phyloP scores from a whole-genome alignment of 2,888 invertebrate species.

The Lagria hirta region DNA sequence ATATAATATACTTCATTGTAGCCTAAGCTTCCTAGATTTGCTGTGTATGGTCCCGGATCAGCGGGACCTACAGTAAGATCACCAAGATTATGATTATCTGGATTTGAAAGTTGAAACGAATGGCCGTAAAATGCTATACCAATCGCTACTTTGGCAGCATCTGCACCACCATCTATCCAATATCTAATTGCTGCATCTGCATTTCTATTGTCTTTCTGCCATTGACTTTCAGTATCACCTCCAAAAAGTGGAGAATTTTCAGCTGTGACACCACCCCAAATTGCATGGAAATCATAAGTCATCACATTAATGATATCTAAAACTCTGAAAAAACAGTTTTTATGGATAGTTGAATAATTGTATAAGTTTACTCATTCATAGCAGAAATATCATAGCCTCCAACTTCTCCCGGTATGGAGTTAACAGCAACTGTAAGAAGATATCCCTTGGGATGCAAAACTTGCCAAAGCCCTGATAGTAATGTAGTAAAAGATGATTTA shows the following conservation, averaged over 20 bases:
- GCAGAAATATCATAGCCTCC: slow-evolving; percentile 61
- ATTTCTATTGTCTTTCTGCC: slow-evolving; percentile 23
- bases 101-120: slow-evolving; percentile 14
- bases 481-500: slow-evolving; percentile 17
- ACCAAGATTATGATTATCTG: slow-evolving; percentile 13
- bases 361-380: slow-evolving; percentile 53
- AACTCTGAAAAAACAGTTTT: slow-evolving; percentile 21
- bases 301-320: slow-evolving; percentile 22
- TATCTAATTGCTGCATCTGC: slow-evolving; percentile 22
- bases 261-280: slow-evolving; percentile 20
- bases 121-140: slow-evolving; percentile 25
- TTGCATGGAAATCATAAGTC: slow-evolving; percentile 22
- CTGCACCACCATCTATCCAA: slow-evolving; percentile 23
- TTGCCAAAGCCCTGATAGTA: slow-evolving; percentile 58
- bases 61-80: slow-evolving; percentile 15
- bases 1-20: slow-evolving; percentile 24
- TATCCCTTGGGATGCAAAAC: slow-evolving; percentile 57
- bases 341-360: background rate
- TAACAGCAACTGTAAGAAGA: slow-evolving; percentile 61
- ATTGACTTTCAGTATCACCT: slow-evolving; percentile 27
- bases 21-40: slow-evolving; percentile 22
- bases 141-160: slow-evolving; percentile 20
- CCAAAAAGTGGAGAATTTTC: slow-evolving; percentile 25
- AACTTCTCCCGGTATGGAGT: slow-evolving; percentile 55
- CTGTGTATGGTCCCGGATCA: slow-evolving; percentile 19